Conservation (phyloP, 2,113 vertebrate genomes). For the Chelonoidis abingdonii region DNA sequence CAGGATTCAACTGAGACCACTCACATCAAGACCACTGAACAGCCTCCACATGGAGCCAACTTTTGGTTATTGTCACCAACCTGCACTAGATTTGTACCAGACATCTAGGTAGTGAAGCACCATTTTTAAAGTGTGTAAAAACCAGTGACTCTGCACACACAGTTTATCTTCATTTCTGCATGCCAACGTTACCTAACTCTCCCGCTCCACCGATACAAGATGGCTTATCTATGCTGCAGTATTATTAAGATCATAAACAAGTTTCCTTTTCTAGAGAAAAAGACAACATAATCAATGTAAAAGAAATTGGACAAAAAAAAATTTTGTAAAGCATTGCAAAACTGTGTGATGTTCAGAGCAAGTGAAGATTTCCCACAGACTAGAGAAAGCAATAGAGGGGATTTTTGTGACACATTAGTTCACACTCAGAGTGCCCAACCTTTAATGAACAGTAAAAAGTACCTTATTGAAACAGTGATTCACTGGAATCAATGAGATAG, state of each 20-base stretch:
- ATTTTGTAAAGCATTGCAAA: neutral
- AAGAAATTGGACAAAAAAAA: neutral
- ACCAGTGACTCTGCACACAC: neutral
- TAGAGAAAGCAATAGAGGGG: neutral
- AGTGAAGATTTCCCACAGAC: neutral
- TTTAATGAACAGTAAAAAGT: neutral
- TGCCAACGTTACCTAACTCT: neutral
- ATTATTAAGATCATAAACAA: neutral
- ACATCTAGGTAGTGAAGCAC: neutral
- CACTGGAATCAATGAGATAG: rapidly evolving
- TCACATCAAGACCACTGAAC: neutral
- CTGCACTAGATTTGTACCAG: neutral
- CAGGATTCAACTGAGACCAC: neutral
- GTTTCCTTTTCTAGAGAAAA: neutral
- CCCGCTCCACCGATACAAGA: neutral
- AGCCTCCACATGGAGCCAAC: neutral
- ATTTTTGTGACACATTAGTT: neutral
- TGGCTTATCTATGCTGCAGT: neutral
- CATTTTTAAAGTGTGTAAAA: neutral
- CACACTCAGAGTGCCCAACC: neutral
- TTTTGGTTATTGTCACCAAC: neutral
- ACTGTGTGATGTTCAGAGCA: neutral
- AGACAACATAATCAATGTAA: neutral
- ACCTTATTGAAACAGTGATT: neutral
- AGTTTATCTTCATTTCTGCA: neutral